Base-by-base conservation (phyloP, 2,113 vertebrate species). In the Oxygymnocypris stewartii region DNA sequence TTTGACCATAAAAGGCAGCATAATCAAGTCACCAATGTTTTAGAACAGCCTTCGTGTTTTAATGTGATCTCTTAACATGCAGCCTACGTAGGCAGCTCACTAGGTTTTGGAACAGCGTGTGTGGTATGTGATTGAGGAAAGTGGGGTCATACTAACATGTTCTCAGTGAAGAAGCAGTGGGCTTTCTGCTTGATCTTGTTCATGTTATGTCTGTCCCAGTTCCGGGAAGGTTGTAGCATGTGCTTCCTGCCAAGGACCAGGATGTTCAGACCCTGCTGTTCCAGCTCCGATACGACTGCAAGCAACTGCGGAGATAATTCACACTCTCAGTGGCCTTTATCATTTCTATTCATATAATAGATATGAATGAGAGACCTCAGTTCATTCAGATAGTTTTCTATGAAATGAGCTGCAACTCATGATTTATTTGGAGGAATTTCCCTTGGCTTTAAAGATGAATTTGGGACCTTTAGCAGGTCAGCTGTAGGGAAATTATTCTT, bases 221-320 rank as follows among this genome's bases (percentile, higher is more conserved):
- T 92, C 4, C 75, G 85, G 67, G 93, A 90, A 28, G 92, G 90
- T 0, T 0, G 23, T 89, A 97, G 91, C 98, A 99, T 99, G 91
- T 99, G 98, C 90, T 96, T 98, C 87, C 98, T 96, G n/a, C 98
- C 97, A 88, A 99, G 91, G 51, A 99, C 96, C 82, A 99, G 95
- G 42, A 98, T 18, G 1, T 90, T 94, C 59, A 90, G 87, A 7
- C 96, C 96, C 67, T 92, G 92, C 76, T 90, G 91, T 77, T 93
- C 88, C 79, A 99, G 92, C 86, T 92, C 93, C 20, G 92, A 95
- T 81, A 99, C 90, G 84, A 98, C 95, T 1, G 94, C 74, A 87
- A 96, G 90, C 59, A 99, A 93, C 98, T 99, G 91, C 65, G 65
- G 87, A 89, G 18, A 88, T 23, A 77, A 86, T 49, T 75, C 69